Evolutionary conservation across 1,140 invertebrate genomes (phyloP), one percentile per base, ranked within the genome.

Genomic region (Lamellibrachia luymesi): DNA sequence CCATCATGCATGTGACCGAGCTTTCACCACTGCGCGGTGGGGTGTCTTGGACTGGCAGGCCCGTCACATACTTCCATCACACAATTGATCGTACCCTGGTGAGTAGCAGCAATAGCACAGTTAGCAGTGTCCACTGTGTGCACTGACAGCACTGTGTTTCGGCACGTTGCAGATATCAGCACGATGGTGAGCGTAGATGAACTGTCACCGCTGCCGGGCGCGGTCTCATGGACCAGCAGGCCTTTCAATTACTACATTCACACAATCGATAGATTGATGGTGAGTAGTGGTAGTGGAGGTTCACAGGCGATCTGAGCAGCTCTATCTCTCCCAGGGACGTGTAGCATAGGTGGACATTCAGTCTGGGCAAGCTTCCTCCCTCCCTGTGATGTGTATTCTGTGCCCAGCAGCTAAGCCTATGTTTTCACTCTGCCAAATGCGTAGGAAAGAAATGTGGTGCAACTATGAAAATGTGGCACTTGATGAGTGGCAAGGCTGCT

Each of bases 41-140:
- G 6, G 99, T 99, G 80, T 99, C 98, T 7, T 99, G 99, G 99
- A 99, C 99, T 93, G 98, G 98, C 93, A 99, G 99, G 96, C 98
- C 99, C 91, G 99, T 99, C 94, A 98, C 98, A 92, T 99, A 99
- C 97, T 99, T 98, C 97, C 97, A 99, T 94, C 99, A 99, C 96
- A 97, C 98, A 95, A 99, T 99, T 95, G 98, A 99, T 97, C 97
- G 98, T 95, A 98, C 98, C 93, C 99, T 98, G 95, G 96, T 96
- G 94, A 94, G 94, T 94, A 94, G 91, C 25, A 38, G 38, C 49
- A 49, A 93, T 17, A 13, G 92, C 52, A 7, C 10, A 17, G 17
- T 49, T n/a, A 91, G 92, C 27, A 51, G 50, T 92, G 49, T 52
- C 92, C 92, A 17, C 50, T 52, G 2, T 22, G 64, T 80, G 64